Evolutionary conservation across 2,797 vertebrate species (phyloP).

Genomic region (Pachyuromys duprasi): DNA sequence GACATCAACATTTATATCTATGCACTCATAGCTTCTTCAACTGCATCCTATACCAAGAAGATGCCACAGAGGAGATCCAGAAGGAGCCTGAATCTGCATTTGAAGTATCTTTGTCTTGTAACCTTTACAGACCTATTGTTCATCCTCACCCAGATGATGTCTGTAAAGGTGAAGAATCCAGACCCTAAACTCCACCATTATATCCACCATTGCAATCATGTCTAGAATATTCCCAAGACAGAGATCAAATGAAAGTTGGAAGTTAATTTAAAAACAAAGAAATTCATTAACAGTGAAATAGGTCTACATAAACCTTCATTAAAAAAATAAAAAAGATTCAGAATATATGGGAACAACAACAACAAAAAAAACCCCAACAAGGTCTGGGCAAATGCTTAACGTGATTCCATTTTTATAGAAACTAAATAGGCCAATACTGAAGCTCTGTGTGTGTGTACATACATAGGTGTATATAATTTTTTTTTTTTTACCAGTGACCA

Average conservation of each 20-base stretch:
- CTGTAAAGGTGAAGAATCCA: neutral
- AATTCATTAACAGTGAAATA: neutral
- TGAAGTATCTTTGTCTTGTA: slow-evolving; percentile 25
- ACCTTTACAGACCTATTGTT: slow-evolving; percentile 14
- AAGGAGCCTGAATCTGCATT: neutral
- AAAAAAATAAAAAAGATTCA: neutral
- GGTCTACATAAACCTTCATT: neutral
- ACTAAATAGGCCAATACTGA: neutral
- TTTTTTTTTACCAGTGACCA: slow-evolving; percentile 9
- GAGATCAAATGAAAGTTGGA: slow-evolving; percentile 18
- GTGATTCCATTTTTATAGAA: neutral
- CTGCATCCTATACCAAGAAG: neutral
- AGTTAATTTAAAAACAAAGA: neutral
- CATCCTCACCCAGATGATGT: neutral
- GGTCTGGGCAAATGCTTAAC: neutral
- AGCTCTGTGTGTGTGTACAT: neutral
- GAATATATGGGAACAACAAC: neutral
- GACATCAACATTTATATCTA: slow-evolving; percentile 66
- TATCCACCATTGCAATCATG: neutral
- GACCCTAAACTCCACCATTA: neutral
- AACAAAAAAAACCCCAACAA: neutral
- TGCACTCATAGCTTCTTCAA: slow-evolving; percentile 6
- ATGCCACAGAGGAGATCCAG: neutral
- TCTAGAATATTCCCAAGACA: slow-evolving; percentile 25
- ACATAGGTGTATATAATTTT: neutral